Conservation (phyloP, 2,113 vertebrate genomes). For the Oenanthe oenanthe region DNA sequence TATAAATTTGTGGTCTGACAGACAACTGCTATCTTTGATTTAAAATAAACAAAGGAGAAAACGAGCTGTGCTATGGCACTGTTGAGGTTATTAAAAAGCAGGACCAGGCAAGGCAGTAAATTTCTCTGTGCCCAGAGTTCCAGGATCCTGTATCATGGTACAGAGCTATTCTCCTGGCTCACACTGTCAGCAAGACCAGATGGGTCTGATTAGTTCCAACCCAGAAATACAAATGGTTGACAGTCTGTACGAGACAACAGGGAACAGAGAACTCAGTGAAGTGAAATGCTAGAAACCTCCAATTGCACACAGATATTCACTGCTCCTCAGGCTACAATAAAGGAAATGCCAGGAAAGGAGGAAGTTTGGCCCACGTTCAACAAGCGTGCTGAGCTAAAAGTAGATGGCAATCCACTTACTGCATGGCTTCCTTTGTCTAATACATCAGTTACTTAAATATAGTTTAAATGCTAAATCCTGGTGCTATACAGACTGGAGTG, state of each 20-base stretch:
- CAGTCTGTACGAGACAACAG: conserved; percentile 61
- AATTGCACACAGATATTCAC: conserved; percentile 1
- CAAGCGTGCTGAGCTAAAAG: conserved; percentile 45
- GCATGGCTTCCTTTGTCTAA: conserved; percentile 36
- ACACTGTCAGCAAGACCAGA: conserved; percentile 45
- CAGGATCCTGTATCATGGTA: conserved; percentile 26
- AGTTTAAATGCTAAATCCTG: conserved; percentile 2
- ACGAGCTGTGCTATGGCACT: background rate
- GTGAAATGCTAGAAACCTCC: conserved; percentile 63
- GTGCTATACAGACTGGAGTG: background rate
- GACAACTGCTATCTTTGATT: conserved; percentile 1
- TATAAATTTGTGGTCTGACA: background rate
- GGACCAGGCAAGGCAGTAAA: background rate
- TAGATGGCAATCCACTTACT: conserved; percentile 28
- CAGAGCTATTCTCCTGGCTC: conserved; percentile 53
- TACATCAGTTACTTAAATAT: conserved; percentile 1
- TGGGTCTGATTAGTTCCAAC: conserved; percentile 68
- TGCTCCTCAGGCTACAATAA: conserved; percentile 45
- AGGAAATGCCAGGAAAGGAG: conserved; percentile 35
- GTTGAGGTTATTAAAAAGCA: background rate
- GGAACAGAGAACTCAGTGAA: conserved; percentile 49
- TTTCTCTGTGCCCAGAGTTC: background rate
- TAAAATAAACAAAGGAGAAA: conserved; percentile 7
- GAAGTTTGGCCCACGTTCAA: conserved; percentile 38
- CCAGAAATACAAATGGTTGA: conserved; percentile 67